Conservation (phyloP, 2,888 invertebrate species). For the Mythimna ferrago region DNA sequence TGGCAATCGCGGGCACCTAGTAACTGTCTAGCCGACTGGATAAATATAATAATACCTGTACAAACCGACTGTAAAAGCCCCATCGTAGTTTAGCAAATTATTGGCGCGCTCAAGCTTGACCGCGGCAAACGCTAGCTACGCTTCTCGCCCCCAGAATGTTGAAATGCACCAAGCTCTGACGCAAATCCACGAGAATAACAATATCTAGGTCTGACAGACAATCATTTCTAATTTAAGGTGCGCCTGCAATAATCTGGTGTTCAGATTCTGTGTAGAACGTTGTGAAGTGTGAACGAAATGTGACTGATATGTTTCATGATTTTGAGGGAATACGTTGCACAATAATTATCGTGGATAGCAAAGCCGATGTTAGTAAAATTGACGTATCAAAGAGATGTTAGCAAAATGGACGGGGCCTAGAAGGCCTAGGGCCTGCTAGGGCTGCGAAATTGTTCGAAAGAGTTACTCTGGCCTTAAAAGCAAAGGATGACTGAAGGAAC, state of each 20-base stretch:
- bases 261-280: slow-evolving; percentile 35
- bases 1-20: slow-evolving; percentile 61
- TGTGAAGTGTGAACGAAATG: slow-evolving; percentile 19
- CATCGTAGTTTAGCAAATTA: slow-evolving; percentile 76
- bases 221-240: slow-evolving; percentile 55
- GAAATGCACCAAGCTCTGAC: slow-evolving; percentile 59
- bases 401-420: no score
- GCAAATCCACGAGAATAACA: slow-evolving; percentile 64
- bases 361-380: no score
- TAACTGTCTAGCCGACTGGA: slow-evolving; percentile 62
- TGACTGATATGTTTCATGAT: slow-evolving; percentile 17
- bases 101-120: slow-evolving; percentile 71
- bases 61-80: slow-evolving; percentile 64
- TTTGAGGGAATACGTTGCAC: slow-evolving; percentile 5
- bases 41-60: slow-evolving; percentile 60
- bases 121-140: slow-evolving; percentile 51
- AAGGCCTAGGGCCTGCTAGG: no score
- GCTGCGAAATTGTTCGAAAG: no score
- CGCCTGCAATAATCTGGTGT: slow-evolving; percentile 41
- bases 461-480: no score
- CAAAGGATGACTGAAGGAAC: background rate
- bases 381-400: no score
- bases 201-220: slow-evolving; percentile 58
- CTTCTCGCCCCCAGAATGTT: slow-evolving; percentile 50
- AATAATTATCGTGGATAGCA: background rate